Conservation (phyloP, 2,888 invertebrate species). For the Conops quadrifasciatus region DNA sequence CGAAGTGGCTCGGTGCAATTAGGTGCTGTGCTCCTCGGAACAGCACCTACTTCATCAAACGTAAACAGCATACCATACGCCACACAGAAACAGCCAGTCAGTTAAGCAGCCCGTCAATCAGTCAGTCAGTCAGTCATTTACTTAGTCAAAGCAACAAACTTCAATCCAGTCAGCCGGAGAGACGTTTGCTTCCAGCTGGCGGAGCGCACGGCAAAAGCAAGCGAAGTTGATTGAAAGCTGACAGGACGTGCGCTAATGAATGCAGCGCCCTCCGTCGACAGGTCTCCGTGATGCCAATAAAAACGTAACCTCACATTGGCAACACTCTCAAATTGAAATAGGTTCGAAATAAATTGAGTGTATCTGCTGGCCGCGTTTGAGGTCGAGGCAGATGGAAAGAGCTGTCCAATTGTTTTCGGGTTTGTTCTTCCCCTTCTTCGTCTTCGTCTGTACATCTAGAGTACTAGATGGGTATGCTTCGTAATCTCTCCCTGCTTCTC, state of each 20-base stretch:
- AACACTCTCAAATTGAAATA: not conserved
- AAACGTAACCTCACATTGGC: not conserved
- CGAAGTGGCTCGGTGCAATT: not conserved
- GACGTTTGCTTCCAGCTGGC: no score
- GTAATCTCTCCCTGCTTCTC: no score
- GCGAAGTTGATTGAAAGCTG: slow-evolving; percentile 1
- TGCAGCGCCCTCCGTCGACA: not conserved
- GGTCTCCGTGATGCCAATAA: not conserved
- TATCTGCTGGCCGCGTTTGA: not conserved
- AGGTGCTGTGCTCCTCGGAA: not conserved
- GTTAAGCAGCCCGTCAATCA: not conserved
- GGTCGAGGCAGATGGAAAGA: not conserved
- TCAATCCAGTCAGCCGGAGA: not conserved
- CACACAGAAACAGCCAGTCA: not conserved
- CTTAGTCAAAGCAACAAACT: not conserved
- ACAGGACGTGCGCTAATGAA: slow-evolving; percentile 6
- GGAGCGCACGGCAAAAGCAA: not conserved
- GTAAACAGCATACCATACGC: not conserved
- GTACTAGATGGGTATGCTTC: no score
- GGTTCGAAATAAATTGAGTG: slow-evolving; percentile 8
- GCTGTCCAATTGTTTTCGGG: no score
- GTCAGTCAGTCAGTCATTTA: not conserved
- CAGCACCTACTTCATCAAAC: not conserved
- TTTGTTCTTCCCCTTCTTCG: no score
- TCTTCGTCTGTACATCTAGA: no score